Conservation (phyloP, 1,140 invertebrate genomes). For the Papilio polytes region DNA sequence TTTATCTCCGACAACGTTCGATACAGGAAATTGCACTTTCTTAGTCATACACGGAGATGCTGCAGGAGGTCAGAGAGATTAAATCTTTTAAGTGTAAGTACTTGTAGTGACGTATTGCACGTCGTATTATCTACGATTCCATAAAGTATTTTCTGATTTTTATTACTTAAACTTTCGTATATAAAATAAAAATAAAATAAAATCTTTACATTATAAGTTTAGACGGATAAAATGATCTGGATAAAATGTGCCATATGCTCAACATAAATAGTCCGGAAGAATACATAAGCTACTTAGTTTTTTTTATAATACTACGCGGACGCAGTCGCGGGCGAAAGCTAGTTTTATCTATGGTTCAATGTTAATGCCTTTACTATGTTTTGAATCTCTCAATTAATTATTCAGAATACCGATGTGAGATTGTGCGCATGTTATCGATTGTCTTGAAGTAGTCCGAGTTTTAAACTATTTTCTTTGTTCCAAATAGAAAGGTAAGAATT, state of each 20-base stretch:
- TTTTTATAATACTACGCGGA: no score
- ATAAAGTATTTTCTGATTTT: neutral
- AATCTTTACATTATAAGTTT: no score
- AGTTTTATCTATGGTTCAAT: neutral
- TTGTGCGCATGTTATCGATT: neutral
- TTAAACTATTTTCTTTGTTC: no score
- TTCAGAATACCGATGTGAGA: neutral
- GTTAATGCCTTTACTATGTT: neutral
- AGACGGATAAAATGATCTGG: no score
- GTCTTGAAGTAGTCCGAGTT: neutral
- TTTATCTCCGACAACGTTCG: slow-evolving; percentile 7
- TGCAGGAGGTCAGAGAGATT: slow-evolving; percentile 29
- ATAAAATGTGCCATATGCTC: no score
- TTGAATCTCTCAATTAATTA: no score
- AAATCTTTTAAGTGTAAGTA: slow-evolving; percentile 31
- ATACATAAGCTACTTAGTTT: no score
- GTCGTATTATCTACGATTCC: slow-evolving; percentile 1
- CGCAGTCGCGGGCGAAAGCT: no score
- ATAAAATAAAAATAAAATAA: no score
- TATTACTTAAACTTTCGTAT: neutral
- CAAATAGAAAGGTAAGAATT: neutral
- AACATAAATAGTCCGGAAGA: no score
- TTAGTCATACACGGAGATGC: slow-evolving; percentile 37
- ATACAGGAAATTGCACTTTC: slow-evolving; percentile 32
- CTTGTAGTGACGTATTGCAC: slow-evolving; percentile 13